Percentiles rank a stretch among this genome's conserved stretches.
These are phyloP conservation scores for Eupeodes luniger DNA, from an alignment of 2,888 invertebrate genomes.

Conservation along the genomic window DNA sequence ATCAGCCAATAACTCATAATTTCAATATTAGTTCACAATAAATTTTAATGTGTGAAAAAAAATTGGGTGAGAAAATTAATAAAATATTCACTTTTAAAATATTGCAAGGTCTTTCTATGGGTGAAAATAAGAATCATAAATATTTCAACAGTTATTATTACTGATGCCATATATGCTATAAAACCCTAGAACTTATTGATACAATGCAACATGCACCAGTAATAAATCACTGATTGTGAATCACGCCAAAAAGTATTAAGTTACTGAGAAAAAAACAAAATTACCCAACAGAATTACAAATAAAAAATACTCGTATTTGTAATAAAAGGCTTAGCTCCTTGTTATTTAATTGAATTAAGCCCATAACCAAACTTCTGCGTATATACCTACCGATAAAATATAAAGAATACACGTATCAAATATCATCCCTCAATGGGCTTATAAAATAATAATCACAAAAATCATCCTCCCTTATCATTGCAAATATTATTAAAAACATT, in stretches of 20 bases:
- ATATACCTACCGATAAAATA: background rate
- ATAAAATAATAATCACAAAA: constrained; percentile 66
- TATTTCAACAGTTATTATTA: too few species aligned
- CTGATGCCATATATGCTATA: too few species aligned
- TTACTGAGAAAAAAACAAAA: constrained; percentile 13
- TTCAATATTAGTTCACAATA: too few species aligned
- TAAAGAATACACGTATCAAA: background rate
- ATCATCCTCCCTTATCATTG: constrained; percentile 69
- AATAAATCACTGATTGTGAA: background rate
- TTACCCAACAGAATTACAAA: background rate
- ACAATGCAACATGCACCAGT: too few species aligned
- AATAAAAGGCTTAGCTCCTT: constrained; percentile 32
- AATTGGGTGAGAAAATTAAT: too few species aligned
- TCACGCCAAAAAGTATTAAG: background rate
- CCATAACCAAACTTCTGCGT: constrained; percentile 11
- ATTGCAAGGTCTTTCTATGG: too few species aligned
- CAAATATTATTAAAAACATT: constrained; percentile 56
- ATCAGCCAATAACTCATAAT: too few species aligned
- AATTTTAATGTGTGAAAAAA: too few species aligned
- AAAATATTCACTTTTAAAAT: too few species aligned
- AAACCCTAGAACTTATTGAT: too few species aligned
- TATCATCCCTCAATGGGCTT: constrained; percentile 64
- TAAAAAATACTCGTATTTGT: background rate
- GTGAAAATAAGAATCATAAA: too few species aligned
- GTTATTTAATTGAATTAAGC: constrained; percentile 57